phyloP scores from a whole-genome alignment of 2,888 invertebrate species.

The Lithophane ornitopus region DNA sequence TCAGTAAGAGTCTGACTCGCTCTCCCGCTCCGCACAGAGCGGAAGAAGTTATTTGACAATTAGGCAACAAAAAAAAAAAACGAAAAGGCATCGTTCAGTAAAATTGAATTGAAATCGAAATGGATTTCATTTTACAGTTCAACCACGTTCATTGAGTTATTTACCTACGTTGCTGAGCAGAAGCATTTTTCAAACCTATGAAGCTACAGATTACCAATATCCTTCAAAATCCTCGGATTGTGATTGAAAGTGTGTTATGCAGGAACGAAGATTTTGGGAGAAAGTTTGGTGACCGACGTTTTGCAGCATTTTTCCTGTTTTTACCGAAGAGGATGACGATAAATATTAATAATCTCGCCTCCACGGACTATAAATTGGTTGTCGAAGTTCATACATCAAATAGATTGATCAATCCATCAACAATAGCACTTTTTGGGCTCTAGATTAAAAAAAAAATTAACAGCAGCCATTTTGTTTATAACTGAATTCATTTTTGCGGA shows the following conservation, averaged over 20 bases:
- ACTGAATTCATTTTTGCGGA: constrained; percentile 33
- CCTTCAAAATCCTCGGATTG: no score
- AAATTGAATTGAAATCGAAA: not conserved
- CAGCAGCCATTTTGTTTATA: constrained; percentile 33
- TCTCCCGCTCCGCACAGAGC: no score
- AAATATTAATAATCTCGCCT: constrained; percentile 60
- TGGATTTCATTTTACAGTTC: no score
- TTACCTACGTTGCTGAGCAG: no score
- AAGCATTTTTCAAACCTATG: no score
- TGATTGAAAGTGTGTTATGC: not conserved
- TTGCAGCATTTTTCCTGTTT: not conserved
- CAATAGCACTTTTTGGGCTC: constrained; percentile 25
- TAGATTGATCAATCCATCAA: constrained; percentile 65
- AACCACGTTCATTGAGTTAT: no score
- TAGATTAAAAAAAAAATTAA: constrained; percentile 49
- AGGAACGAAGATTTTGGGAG: not conserved
- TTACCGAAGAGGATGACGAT: constrained; percentile 20
- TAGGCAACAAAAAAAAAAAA: no score
- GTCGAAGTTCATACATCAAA: constrained; percentile 59
- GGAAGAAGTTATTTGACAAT: no score
- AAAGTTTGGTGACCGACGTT: not conserved
- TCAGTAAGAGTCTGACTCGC: no score
- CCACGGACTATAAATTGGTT: constrained; percentile 54
- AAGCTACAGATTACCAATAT: no score
- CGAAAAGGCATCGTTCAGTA: not conserved